phyloP scores from a whole-genome alignment of 2,888 invertebrate genomes.

The Malacosoma neustria region DNA sequence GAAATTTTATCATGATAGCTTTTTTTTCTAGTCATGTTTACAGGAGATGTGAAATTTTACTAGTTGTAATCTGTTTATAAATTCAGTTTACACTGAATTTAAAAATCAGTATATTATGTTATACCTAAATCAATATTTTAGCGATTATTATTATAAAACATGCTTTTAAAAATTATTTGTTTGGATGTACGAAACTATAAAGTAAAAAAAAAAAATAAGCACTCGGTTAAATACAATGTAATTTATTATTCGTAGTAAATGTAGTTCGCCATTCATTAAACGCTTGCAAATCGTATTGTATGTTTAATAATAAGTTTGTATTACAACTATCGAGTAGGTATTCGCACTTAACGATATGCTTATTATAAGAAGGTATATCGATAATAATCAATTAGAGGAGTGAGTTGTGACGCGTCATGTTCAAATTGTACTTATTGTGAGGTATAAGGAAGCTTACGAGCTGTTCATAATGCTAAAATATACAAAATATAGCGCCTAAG shows the following conservation, averaged over 20 bases:
- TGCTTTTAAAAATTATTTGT: too few species aligned
- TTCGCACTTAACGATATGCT: constrained; percentile 54
- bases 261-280: constrained; percentile 1
- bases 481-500: too few species aligned
- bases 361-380: constrained; percentile 27
- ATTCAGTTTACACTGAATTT: too few species aligned
- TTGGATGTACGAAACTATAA: too few species aligned
- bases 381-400: constrained; percentile 12
- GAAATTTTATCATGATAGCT: not conserved
- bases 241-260: not conserved
- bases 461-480: too few species aligned
- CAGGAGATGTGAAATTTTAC: not conserved
- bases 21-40: not conserved
- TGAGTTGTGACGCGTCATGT: constrained; percentile 26
- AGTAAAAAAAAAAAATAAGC: too few species aligned
- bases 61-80: too few species aligned
- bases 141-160: too few species aligned
- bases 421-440: constrained; percentile 46
- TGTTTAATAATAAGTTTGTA: constrained; percentile 51
- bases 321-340: constrained; percentile 54
- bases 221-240: not conserved
- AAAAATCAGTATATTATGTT: too few species aligned
- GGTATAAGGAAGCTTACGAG: too few species aligned
- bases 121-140: too few species aligned
- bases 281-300: constrained; percentile 21